phyloP scores from a whole-genome alignment of 2,888 invertebrate species.

The Halictus ligatus region DNA sequence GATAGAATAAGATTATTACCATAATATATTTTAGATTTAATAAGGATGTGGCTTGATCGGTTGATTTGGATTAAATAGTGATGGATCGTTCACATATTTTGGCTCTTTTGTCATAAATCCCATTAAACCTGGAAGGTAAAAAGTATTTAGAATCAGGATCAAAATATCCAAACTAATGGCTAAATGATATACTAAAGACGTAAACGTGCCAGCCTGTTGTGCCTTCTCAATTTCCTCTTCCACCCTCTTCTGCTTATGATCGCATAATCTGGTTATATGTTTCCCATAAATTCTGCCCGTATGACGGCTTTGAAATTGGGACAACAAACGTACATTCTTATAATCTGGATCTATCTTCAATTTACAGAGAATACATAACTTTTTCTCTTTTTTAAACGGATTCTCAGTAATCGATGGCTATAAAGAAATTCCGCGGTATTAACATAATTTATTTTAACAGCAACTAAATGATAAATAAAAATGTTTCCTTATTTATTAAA shows the following conservation, averaged over 20 bases:
- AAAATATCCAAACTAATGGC: neutral
- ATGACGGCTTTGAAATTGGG: slow-evolving; percentile 98
- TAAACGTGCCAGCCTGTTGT: slow-evolving; percentile 87
- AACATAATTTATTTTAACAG: neutral
- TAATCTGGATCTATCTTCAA: slow-evolving; percentile 93
- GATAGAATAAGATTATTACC: slow-evolving; percentile 63
- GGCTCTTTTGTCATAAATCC: slow-evolving; percentile 92
- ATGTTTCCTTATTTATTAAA: neutral
- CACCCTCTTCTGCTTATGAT: slow-evolving; percentile 90
- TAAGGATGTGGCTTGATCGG: slow-evolving; percentile 93
- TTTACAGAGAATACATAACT: slow-evolving; percentile 93
- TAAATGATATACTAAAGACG: neutral
- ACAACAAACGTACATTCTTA: slow-evolving; percentile 95
- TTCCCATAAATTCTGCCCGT: slow-evolving; percentile 96
- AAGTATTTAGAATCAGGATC: slow-evolving; percentile 1
- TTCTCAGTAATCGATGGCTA: slow-evolving; percentile 85
- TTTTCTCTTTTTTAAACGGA: slow-evolving; percentile 91
- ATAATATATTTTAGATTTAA: slow-evolving; percentile 67
- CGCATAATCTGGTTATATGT: slow-evolving; percentile 97
- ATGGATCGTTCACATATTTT: slow-evolving; percentile 93
- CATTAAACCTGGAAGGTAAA: slow-evolving; percentile 88
- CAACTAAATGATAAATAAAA: neutral
- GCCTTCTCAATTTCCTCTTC: slow-evolving; percentile 91
- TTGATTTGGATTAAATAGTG: slow-evolving; percentile 94
- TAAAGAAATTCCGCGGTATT: slow-evolving; percentile 8